Evolutionary conservation across 2,888 invertebrate genomes (phyloP).

Genomic region (Capitulum mitella): DNA sequence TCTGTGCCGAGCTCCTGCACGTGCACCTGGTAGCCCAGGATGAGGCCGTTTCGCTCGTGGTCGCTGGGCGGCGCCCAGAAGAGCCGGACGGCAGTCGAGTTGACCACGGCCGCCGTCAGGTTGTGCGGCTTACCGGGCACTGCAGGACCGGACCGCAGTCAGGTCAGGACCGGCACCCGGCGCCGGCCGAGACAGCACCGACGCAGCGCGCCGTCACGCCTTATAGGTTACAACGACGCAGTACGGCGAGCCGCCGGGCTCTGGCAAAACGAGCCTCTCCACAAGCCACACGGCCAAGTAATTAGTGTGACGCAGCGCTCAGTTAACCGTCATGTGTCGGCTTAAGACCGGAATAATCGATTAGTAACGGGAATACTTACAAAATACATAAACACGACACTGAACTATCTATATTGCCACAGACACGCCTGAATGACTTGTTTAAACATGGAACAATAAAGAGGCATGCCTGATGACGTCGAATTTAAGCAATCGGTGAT

Average conservation of each 20-base stretch:
- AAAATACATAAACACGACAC: neutral
- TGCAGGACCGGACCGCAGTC: conserved; percentile 45
- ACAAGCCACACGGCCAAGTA: too few relatives aligned
- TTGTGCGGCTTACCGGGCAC: conserved; percentile 96
- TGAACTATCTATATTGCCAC: neutral
- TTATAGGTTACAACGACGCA: too few relatives aligned
- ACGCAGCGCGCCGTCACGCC: too few relatives aligned
- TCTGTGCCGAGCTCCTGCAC: conserved; percentile 82
- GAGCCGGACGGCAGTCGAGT: conserved; percentile 92
- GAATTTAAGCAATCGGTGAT: too few relatives aligned
- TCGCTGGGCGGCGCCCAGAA: conserved; percentile 89
- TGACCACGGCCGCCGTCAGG: conserved; percentile 77
- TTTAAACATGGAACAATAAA: neutral
- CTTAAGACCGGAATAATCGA: too few relatives aligned
- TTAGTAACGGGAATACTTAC: too few relatives aligned
- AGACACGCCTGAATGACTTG: neutral
- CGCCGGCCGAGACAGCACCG: too few relatives aligned
- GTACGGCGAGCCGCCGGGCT: too few relatives aligned
- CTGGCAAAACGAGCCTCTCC: too few relatives aligned
- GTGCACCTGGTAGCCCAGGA: conserved; percentile 93
- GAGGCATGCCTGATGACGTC: conserved; percentile 17
- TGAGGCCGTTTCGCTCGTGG: conserved; percentile 88
- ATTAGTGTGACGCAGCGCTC: too few relatives aligned
- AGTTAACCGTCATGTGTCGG: too few relatives aligned
- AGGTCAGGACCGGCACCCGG: too few relatives aligned